A percentile compares a stretch with the other conserved stretches of the same genome.
Conservation (phyloP, 1,140 invertebrate species). For the Cecropterus lyciades region DNA sequence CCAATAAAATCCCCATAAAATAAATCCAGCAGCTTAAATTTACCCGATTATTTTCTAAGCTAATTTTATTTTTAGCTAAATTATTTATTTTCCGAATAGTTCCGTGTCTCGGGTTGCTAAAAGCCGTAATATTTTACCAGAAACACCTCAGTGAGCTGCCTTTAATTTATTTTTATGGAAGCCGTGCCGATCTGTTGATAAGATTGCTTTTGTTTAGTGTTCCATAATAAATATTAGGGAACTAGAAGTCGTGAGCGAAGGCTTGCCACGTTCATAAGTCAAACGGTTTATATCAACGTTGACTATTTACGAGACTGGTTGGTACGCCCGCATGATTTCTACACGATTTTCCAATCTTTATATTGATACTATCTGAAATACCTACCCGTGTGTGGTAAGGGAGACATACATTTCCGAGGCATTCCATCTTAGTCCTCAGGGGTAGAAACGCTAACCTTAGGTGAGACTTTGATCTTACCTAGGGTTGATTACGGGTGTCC, state of each 20-base stretch:
- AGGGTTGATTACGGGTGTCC: too few relatives aligned
- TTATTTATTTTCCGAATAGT: constrained; percentile 1
- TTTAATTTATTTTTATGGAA: constrained; percentile 33
- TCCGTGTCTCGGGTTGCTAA: constrained; percentile 18
- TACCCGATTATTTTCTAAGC: constrained; percentile 1
- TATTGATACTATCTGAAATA: too few relatives aligned
- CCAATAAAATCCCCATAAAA: constrained; percentile 1
- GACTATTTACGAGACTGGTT: constrained; percentile 4
- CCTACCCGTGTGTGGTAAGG: too few relatives aligned
- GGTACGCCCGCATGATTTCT: too few relatives aligned
- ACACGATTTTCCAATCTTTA: too few relatives aligned
- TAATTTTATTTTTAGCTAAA: not conserved
- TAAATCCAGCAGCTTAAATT: constrained; percentile 3
- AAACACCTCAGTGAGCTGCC: constrained; percentile 15
- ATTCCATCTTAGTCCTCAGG: too few relatives aligned
- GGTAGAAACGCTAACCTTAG: too few relatives aligned
- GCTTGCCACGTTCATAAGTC: constrained; percentile 9
- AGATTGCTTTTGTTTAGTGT: constrained; percentile 23
- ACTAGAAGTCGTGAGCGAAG: constrained; percentile 24
- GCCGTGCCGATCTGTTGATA: constrained; percentile 10
- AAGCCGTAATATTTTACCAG: constrained; percentile 4
- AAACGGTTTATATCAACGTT: not conserved
- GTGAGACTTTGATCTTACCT: too few relatives aligned
- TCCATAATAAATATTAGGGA: constrained; percentile 25
- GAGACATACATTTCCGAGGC: too few relatives aligned